Evolutionary conservation across 2,888 invertebrate species (phyloP).

Genomic region (Coleophora deauratella): DNA sequence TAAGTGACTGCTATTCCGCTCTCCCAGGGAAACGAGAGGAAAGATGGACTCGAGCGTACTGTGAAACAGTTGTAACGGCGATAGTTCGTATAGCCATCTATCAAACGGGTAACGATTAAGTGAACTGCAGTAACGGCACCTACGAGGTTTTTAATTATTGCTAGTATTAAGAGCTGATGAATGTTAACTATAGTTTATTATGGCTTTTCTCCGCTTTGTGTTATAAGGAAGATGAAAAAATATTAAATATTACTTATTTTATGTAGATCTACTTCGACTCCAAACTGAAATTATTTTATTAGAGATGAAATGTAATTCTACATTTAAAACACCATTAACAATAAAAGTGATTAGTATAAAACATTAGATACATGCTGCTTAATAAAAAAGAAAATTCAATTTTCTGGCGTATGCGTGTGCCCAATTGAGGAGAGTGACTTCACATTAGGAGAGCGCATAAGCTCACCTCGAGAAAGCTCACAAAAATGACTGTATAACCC

Average conservation of each 20-base stretch:
- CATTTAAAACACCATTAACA: no score
- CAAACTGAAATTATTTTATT: no score
- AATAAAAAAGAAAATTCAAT: no score
- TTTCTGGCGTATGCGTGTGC: no score
- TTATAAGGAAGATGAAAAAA: no score
- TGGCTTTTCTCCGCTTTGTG: constrained; percentile 16
- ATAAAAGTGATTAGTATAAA: no score
- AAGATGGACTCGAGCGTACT: constrained; percentile 12
- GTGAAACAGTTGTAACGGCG: constrained; percentile 39
- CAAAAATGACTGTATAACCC: constrained; percentile 41
- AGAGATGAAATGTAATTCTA: no score
- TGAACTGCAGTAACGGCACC: constrained; percentile 49
- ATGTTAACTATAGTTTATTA: constrained; percentile 40
- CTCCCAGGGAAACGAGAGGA: constrained; percentile 2
- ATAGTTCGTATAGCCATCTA: constrained; percentile 44
- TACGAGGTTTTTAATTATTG: constrained; percentile 66
- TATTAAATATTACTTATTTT: no score
- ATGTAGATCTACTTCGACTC: no score
- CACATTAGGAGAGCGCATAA: background rate
- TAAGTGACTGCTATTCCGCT: constrained; percentile 15
- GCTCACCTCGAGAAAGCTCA: constrained; percentile 4
- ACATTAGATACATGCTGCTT: no score
- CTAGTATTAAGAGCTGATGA: constrained; percentile 51
- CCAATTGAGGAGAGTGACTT: background rate
- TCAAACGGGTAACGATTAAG: constrained; percentile 64